A percentile compares a stretch with the other conserved stretches of the same genome.
phyloP scores from a whole-genome alignment of 2,113 vertebrate genomes.

The Dicaeum eximium region DNA sequence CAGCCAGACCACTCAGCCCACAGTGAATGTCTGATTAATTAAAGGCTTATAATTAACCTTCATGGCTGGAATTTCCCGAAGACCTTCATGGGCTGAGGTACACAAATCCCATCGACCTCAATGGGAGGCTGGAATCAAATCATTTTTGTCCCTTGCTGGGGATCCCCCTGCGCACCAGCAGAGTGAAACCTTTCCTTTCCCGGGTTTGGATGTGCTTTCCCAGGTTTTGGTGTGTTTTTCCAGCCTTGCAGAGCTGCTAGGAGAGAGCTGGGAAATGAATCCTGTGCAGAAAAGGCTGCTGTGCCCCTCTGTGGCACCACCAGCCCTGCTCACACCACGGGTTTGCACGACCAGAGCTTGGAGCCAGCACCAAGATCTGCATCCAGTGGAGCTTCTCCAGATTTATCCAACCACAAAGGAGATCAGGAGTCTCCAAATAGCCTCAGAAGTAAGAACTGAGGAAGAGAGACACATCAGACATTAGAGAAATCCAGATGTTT shows the following conservation, averaged over 20 bases:
- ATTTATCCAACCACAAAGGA: background rate
- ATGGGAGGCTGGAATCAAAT: background rate
- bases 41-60: slow-evolving; percentile 58
- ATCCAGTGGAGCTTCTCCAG: fast-evolving
- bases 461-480: background rate
- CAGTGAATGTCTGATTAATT: slow-evolving; percentile 50
- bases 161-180: background rate
- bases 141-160: background rate
- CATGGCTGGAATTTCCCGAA: slow-evolving; percentile 57
- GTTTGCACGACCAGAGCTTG: fast-evolving
- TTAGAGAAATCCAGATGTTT: background rate
- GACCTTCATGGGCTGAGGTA: slow-evolving; percentile 49
- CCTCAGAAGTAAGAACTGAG: background rate
- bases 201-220: background rate
- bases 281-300: background rate
- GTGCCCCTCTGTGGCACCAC: background rate
- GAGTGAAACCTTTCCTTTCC: background rate
- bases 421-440: background rate
- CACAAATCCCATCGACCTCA: background rate
- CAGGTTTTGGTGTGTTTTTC: background rate
- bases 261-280: slow-evolving; percentile 3
- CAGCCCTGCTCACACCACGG: background rate
- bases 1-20: slow-evolving; percentile 35
- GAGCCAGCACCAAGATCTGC: fast-evolving
- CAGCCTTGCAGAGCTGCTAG: background rate